These are phyloP conservation scores for Penaeus indicus DNA, from an alignment of 1,140 invertebrate species.

Conservation along the genomic window DNA sequence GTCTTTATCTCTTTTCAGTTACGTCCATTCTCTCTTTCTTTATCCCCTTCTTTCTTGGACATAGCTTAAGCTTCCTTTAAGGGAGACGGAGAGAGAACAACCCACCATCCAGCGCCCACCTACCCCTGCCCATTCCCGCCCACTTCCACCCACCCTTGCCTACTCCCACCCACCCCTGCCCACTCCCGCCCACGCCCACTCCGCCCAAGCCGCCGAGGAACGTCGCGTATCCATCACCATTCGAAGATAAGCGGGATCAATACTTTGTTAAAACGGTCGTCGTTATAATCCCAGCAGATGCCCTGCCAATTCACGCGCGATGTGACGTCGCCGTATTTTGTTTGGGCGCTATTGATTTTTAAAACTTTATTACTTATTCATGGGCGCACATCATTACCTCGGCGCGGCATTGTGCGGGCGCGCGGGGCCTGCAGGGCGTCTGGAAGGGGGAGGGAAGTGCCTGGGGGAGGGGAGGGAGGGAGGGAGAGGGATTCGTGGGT, in stretches of 20 bases:
- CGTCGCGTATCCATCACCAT: too few species aligned
- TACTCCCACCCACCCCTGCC: neutral
- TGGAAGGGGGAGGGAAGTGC: neutral
- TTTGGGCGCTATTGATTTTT: slow-evolving; percentile 39
- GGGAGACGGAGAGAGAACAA: neutral
- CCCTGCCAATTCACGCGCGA: slow-evolving; percentile 20
- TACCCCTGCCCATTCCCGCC: neutral
- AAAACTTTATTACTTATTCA: slow-evolving; percentile 42
- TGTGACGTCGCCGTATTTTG: slow-evolving; percentile 31
- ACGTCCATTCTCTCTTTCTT: neutral
- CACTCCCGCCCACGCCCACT: neutral
- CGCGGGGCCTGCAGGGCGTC: slow-evolving; percentile 12
- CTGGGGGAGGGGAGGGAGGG: neutral
- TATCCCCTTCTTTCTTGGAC: neutral
- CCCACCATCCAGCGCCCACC: neutral
- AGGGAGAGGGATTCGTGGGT: neutral
- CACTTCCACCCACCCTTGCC: neutral
- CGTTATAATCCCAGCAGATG: neutral
- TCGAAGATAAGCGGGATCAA: too few species aligned
- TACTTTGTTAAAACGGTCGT: neutral
- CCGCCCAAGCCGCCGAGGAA: neutral
- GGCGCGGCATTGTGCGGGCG: slow-evolving; percentile 2
- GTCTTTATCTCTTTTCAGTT: neutral
- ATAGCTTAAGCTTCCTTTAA: neutral
- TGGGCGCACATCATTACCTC: slow-evolving; percentile 40